These are phyloP conservation scores for Cryptoblepharus egeriae DNA, from an alignment of 2,797 vertebrate genomes.

Conservation along the genomic window DNA sequence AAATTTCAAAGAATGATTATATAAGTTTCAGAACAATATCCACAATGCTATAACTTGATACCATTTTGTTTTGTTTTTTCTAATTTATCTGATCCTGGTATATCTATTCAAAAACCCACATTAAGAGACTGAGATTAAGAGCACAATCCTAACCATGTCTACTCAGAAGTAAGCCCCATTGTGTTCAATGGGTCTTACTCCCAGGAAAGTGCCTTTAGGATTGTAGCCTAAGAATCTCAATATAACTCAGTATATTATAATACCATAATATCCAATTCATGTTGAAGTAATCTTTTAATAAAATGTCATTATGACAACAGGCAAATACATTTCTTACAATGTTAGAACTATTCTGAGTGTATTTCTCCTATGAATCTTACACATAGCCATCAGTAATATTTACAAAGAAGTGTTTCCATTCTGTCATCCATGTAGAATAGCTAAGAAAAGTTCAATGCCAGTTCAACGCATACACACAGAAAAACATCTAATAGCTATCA, in stretches of 20 bases:
- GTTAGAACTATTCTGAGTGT: too few species aligned
- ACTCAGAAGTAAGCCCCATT: too few species aligned
- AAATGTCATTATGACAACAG: background rate
- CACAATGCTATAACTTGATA: background rate
- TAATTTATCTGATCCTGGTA: background rate
- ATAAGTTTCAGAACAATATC: background rate
- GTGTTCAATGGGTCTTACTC: too few species aligned
- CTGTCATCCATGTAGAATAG: background rate
- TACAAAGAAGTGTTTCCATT: background rate
- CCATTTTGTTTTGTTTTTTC: background rate
- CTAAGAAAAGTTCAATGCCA: background rate
- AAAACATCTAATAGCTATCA: background rate
- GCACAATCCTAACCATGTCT: too few species aligned
- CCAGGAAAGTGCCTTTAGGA: too few species aligned
- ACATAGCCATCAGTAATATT: background rate
- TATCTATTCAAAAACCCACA: background rate
- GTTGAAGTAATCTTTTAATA: background rate
- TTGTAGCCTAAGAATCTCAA: too few species aligned
- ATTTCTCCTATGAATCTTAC: background rate
- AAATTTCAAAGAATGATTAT: background rate
- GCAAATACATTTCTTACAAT: too few species aligned
- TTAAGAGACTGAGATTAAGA: background rate
- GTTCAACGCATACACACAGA: too few species aligned
- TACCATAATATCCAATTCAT: background rate
- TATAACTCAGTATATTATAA: background rate